Evolutionary conservation across 92 coral and sea anemone genomes (phyloP).

Genomic region (Chrysogorgia sp.): DNA sequence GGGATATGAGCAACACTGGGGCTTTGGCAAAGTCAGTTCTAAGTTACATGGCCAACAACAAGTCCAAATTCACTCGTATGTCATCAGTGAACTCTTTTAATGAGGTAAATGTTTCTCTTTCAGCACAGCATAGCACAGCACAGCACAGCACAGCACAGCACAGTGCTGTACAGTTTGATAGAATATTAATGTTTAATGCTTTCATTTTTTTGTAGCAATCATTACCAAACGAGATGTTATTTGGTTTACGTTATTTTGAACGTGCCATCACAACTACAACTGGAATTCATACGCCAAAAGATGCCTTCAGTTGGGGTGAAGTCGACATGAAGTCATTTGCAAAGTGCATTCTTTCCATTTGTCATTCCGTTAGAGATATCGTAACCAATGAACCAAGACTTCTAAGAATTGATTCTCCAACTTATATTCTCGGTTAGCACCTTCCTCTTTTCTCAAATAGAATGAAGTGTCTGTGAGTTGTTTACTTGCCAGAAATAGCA

Average conservation of each 20-base stretch:
- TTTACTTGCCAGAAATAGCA: too few species aligned
- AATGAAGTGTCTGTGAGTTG: too few species aligned
- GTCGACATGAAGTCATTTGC: constrained; percentile 79
- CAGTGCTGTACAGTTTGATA: too few species aligned
- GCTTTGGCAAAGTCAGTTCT: constrained; percentile 73
- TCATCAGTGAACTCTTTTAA: constrained; percentile 86
- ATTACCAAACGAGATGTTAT: constrained; percentile 86
- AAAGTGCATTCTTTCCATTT: constrained; percentile 74
- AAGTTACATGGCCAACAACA: constrained; percentile 53
- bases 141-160: background rate
- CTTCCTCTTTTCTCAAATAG: too few species aligned
- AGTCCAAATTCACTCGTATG: constrained; percentile 69
- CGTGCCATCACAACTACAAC: constrained; percentile 67
- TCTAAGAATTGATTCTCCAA: constrained; percentile 74
- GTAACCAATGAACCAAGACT: constrained; percentile 73
- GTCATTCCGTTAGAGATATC: constrained; percentile 68
- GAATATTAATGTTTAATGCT: background rate
- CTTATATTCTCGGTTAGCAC: constrained; percentile 75
- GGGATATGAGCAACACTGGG: constrained; percentile 71
- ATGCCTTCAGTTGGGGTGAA: constrained; percentile 75
- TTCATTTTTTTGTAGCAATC: constrained; percentile 65
- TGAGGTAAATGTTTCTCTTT: constrained; percentile 54
- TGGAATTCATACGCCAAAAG: constrained; percentile 38
- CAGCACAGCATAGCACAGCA: background rate
- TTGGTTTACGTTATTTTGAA: constrained; percentile 84